phyloP scores from a whole-genome alignment of 2,888 invertebrate species.

The Ptilodon capucinus region DNA sequence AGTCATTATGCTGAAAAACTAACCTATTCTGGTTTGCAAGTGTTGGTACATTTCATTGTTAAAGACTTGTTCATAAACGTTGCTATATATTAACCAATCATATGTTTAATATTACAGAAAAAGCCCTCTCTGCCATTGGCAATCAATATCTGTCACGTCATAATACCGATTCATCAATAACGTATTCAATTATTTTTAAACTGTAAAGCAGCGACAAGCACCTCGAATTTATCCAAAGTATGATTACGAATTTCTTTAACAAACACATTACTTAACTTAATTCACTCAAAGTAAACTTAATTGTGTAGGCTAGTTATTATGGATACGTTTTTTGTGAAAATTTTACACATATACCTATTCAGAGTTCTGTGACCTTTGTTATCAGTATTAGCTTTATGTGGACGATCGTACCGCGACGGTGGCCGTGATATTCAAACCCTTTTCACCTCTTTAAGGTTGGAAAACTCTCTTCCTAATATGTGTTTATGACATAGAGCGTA shows the following conservation, averaged over 20 bases:
- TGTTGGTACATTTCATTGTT: no score
- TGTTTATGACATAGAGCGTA: neutral
- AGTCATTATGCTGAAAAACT: no score
- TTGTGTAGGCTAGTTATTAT: constrained; percentile 8
- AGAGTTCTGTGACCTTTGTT: neutral
- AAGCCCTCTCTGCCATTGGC: constrained; percentile 10
- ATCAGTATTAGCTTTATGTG: constrained; percentile 1
- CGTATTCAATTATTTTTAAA: constrained; percentile 35
- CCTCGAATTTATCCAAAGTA: neutral
- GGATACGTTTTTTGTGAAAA: constrained; percentile 22
- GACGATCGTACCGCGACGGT: constrained; percentile 1
- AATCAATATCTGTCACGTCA: constrained; percentile 31
- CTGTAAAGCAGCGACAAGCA: neutral
- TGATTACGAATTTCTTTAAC: no score
- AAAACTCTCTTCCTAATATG: neutral
- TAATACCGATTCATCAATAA: constrained; percentile 31
- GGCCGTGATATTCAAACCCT: constrained; percentile 19
- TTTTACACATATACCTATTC: constrained; percentile 12
- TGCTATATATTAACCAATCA: no score
- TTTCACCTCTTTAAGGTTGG: constrained; percentile 6
- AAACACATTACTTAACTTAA: neutral
- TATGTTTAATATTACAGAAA: no score
- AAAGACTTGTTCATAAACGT: no score
- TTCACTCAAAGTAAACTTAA: neutral
- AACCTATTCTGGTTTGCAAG: no score